Percentiles rank a stretch among this genome's conserved stretches.
Conservation (phyloP, 2,113 vertebrate genomes). For the Orycteropus afer region DNA sequence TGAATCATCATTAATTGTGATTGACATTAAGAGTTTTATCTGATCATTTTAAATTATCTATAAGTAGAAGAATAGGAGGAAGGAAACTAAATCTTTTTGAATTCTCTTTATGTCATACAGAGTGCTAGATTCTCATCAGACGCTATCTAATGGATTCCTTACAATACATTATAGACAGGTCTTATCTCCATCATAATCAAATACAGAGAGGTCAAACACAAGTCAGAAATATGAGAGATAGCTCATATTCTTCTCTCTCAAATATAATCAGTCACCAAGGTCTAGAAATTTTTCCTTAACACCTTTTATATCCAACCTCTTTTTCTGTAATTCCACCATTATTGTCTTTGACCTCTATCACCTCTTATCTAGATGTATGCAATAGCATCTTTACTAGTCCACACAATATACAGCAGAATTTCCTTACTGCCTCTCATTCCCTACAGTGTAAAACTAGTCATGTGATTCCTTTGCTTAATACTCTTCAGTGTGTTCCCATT, state of each 20-base stretch:
- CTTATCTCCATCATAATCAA: slow-evolving; percentile 18
- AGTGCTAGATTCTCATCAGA: not conserved
- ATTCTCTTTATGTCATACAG: not conserved
- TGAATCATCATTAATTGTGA: slow-evolving; percentile 18
- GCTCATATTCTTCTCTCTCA: not conserved
- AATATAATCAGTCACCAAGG: not conserved
- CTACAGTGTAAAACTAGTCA: not conserved
- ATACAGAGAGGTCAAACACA: not conserved
- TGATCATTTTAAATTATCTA: slow-evolving; percentile 25
- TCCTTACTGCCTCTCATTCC: not conserved
- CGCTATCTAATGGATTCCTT: not conserved
- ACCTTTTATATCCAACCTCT: not conserved
- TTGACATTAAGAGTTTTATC: not conserved
- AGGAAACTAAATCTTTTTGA: not conserved
- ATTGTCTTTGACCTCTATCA: not conserved
- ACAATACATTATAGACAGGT: not conserved
- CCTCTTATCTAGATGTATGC: not conserved
- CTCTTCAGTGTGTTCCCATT: not conserved
- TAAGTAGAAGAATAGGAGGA: not conserved
- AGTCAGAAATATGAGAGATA: not conserved
- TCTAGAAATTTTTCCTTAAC: not conserved
- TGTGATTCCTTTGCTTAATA: not conserved
- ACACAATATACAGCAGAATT: not conserved
- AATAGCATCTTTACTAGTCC: not conserved
- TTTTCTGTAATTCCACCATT: not conserved